phyloP scores from a whole-genome alignment of 2,113 vertebrate genomes.

The Gnathonemus echidnorhynchus region DNA sequence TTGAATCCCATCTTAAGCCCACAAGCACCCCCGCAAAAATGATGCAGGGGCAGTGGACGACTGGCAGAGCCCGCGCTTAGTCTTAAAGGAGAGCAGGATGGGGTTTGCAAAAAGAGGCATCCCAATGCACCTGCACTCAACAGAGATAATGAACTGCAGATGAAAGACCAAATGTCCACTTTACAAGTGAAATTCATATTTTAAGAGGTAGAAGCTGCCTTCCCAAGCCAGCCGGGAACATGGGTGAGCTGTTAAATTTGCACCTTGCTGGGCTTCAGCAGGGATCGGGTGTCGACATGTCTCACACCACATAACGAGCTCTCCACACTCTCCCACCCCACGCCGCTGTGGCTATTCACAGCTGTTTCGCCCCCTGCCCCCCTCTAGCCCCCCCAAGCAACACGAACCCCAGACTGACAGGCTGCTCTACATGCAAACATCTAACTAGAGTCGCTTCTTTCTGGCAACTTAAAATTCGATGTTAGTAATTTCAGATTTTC shows the following conservation, averaged over 20 bases:
- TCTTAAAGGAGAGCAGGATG: background rate
- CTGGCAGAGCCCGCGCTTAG: background rate
- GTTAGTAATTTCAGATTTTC: background rate
- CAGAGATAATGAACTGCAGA: background rate
- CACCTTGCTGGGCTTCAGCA: background rate
- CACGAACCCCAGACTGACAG: conserved; percentile 22
- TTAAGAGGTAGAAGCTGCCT: background rate
- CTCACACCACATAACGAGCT: background rate
- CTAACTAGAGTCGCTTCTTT: background rate
- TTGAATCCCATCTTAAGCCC: background rate
- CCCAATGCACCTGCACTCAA: background rate
- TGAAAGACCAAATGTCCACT: background rate
- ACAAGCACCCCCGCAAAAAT: background rate
- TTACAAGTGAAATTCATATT: background rate
- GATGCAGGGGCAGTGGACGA: background rate
- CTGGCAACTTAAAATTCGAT: background rate
- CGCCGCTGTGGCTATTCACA: conserved; percentile 39
- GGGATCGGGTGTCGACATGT: conserved; percentile 39
- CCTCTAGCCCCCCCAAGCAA: conserved; percentile 37
- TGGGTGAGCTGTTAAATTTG: background rate
- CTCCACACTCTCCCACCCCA: background rate
- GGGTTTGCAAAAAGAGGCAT: background rate
- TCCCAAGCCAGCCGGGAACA: background rate
- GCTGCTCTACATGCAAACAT: background rate
- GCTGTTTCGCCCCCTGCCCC: conserved; percentile 45